Conservation (phyloP, 2,797 vertebrate species). For the Argya squamiceps region DNA sequence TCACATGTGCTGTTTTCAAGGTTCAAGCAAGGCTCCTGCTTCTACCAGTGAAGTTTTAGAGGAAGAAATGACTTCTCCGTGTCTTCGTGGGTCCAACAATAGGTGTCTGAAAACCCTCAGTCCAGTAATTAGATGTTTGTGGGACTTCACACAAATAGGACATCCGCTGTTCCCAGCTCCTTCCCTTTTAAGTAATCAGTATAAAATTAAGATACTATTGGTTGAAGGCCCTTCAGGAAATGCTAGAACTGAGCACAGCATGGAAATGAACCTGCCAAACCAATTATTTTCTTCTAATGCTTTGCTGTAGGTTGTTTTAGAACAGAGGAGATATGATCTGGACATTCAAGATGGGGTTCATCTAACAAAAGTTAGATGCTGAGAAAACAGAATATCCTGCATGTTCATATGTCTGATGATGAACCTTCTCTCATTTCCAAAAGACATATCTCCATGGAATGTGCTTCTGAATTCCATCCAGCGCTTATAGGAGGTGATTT, state of each 20-base stretch:
- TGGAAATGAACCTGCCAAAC: neutral
- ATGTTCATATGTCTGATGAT: neutral
- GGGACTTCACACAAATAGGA: neutral
- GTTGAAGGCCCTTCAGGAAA: neutral
- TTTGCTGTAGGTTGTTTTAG: neutral
- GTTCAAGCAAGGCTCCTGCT: neutral
- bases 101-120: neutral
- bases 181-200: neutral
- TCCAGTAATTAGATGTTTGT: neutral
- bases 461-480: neutral
- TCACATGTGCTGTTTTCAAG: neutral
- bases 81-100: neutral
- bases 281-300: neutral
- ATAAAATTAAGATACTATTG: neutral
- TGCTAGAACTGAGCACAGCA: neutral
- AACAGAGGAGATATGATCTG: neutral
- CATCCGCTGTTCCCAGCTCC: neutral
- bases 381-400: neutral
- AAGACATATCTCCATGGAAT: fast-evolving
- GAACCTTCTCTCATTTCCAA: neutral
- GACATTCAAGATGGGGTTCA: neutral
- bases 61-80: neutral
- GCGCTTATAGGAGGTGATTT: neutral
- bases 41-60: neutral
- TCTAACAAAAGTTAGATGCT: neutral